phyloP scores from a whole-genome alignment of 2,113 vertebrate genomes.

The Amazona vittata region DNA sequence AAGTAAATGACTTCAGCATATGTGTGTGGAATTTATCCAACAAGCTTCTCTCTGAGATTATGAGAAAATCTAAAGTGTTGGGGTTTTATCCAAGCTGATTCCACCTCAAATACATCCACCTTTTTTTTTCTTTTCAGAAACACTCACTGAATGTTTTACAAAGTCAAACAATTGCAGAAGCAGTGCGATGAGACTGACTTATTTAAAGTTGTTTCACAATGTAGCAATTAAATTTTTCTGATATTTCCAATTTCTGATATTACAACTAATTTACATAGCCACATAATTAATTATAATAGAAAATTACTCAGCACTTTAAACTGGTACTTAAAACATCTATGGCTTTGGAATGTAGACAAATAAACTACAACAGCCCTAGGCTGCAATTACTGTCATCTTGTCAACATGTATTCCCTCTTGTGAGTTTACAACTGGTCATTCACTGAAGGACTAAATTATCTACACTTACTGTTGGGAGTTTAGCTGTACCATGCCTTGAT shows the following conservation, averaged over 20 bases:
- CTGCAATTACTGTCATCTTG: background rate
- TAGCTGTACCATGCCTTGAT: background rate
- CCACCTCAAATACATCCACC: background rate
- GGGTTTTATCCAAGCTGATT: background rate
- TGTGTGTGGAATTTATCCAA: background rate
- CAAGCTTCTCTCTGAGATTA: background rate
- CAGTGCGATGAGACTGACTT: background rate
- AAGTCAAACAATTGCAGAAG: background rate
- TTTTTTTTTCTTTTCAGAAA: background rate
- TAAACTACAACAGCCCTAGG: background rate
- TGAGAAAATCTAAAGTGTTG: background rate
- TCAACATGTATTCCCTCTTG: background rate
- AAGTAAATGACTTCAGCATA: background rate
- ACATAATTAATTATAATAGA: background rate
- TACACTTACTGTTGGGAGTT: background rate
- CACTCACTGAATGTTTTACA: background rate
- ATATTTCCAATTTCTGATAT: background rate
- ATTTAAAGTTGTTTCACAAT: background rate
- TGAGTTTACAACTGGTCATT: background rate
- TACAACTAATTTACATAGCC: background rate
- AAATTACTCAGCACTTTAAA: background rate
- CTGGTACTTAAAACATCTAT: background rate
- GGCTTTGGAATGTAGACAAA: background rate
- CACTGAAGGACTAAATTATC: background rate
- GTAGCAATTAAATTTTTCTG: background rate